Evolutionary conservation across 2,113 vertebrate species (phyloP).

Genomic region (Dipodomys merriami): DNA sequence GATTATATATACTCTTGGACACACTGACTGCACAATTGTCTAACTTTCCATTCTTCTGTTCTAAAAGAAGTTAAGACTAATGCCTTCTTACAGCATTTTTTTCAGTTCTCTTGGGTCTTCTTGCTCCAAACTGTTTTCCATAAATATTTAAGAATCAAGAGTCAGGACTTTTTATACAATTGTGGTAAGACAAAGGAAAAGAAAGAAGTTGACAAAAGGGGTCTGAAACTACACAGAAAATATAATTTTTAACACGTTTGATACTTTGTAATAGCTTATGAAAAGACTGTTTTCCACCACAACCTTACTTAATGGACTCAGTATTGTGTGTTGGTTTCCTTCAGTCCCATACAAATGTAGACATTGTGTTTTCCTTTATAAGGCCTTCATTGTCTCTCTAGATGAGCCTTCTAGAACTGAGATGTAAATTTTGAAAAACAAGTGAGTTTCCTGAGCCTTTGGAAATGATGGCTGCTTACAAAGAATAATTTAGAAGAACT

Average conservation of each 20-base stretch:
- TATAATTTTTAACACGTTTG: neutral
- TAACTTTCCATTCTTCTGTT: neutral
- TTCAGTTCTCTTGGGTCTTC: neutral
- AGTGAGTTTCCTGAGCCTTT: neutral
- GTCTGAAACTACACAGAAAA: neutral
- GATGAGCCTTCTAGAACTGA: neutral
- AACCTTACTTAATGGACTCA: neutral
- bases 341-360: neutral
- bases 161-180: neutral
- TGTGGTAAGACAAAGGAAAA: neutral
- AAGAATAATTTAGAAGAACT: slow-evolving; percentile 1
- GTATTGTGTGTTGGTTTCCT: neutral
- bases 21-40: neutral
- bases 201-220: neutral
- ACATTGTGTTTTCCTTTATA: neutral
- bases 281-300: neutral
- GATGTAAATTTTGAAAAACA: neutral
- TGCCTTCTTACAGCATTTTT: neutral
- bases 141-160: slow-evolving; percentile 21
- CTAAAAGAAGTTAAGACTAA: neutral
- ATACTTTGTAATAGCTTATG: neutral
- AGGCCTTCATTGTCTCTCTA: neutral
- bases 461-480: neutral
- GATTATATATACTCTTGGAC: neutral
- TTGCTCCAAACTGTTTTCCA: neutral